Evolutionary conservation across 1,140 invertebrate genomes (phyloP), one percentile per base, ranked within the genome.

Genomic region (Vanessa tameamea): DNA sequence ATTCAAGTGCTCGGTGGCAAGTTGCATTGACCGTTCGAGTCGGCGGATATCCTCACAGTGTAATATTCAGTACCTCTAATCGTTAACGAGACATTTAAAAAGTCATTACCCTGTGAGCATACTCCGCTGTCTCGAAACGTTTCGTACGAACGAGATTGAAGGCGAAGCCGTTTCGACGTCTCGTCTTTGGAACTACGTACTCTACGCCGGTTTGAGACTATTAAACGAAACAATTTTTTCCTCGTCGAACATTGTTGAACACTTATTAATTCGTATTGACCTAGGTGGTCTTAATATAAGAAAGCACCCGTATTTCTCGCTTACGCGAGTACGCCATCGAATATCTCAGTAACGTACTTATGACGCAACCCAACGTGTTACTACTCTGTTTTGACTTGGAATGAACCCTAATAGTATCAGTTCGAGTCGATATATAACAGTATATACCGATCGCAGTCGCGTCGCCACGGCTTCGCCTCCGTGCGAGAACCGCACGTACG

Each of bases 151-250:
- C 57, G 57, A 61, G 57, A 61, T 61, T 26, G 7, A 13, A n/a
- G 57, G 57, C 47, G 43, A 47, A 23, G 53, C 53, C 53, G 53
- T 57, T 23, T 8, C 20, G 20, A 57, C 53, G 20, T 57, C 43
- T 20, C 67, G 55, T 47, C 64, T 59, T 53, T 65, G 57, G 57
- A n/a, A 61, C 57, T 20, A 59, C 13, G 20, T 57, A 64, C 71
- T 68, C 64, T 68, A 9, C 3, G 55, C 12, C 23, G 55, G 9
- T 14, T 1, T 20, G 15, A 20, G 8, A 0, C 37, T 9, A 43
- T 9, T 43, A 5, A 57, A 57, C 23, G 8, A 57, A 57, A 23
- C 23, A 57, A 16, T 13, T 57, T 57, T 9, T 12, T 13, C 12
- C 20, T 26, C 23, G 53, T 57, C 53, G 5, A 57, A 23, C 9